A percentile compares a stretch with the other conserved stretches of the same genome.
These are phyloP conservation scores for Sciurus niger DNA, from an alignment of 2,113 vertebrate genomes.

Conservation along the genomic window DNA sequence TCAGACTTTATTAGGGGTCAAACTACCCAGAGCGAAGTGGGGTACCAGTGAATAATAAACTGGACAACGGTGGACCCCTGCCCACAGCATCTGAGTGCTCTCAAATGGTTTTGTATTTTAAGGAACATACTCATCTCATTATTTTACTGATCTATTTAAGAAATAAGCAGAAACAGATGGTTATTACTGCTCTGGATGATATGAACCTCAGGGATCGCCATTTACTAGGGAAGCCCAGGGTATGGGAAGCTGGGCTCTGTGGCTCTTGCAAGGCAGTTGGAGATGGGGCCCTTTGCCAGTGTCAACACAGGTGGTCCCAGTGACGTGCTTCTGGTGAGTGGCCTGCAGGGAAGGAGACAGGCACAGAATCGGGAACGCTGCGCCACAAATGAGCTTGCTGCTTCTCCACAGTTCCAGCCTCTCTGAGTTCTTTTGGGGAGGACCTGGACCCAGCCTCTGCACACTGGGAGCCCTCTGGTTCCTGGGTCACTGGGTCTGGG, in stretches of 20 bases:
- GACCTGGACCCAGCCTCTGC: background rate
- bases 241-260: background rate
- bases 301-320: too few relatives aligned
- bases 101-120: background rate
- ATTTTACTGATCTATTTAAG: background rate
- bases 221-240: background rate
- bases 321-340: background rate
- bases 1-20: background rate
- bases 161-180: conserved; percentile 19
- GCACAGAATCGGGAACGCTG: background rate
- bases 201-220: background rate
- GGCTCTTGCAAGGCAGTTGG: background rate
- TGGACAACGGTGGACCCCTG: background rate
- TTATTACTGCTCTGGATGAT: background rate
- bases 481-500: background rate
- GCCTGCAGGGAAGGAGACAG: background rate
- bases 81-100: rapidly evolving
- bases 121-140: background rate
- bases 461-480: background rate
- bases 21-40: background rate
- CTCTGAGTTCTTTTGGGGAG: background rate
- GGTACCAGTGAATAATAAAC: background rate
- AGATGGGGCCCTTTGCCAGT: background rate
- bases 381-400: background rate
- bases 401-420: background rate